Base-by-base conservation (phyloP, 2,113 vertebrate genomes). In the Otolemur garnettii region DNA sequence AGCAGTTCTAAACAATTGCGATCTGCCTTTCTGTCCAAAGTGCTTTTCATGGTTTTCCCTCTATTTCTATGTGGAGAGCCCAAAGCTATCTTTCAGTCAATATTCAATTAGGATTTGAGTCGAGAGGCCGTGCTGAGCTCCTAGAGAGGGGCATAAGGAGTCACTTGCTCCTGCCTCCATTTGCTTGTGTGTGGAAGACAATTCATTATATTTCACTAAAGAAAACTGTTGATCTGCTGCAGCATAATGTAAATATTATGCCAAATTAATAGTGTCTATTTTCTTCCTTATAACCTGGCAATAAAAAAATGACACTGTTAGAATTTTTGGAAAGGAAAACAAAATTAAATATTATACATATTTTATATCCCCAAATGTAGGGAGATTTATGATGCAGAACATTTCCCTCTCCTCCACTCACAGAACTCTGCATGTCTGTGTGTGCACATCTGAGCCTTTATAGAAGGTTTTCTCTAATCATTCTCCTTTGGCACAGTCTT, bases 71-170 rank as follows among this genome's bases (percentile, higher is more conserved):
- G 71, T 33, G n/a, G 28, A 80, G 75, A 90, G 77, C 60, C 42
- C 59, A 92, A 24, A 93, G 80, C 60, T 75, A 50, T 87, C 69
- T 95, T 91, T 97, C 75, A 82, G 96, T 96, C 95, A 90, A 94
- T 96, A 97, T 96, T 96, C 93, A 94, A 81, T 97, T 96, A 96
- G 57, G 72, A 60, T 89, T 93, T 93, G 75, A 88, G 81, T 69
- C 3, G 0, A 21, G 86, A 96, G 72, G 45, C 53, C 4, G 0
- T 62, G 45, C n/a, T 57, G 72, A 96, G 71, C 90, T 96, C 78
- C 95, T 82, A 35, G 24, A 60, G 69, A 85, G 22, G 24, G 19
- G 13, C 7, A 30, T 45, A 72, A 42, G 24, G 9, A n/a, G 72
- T 78, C 30, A 24, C 87, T 94, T 85, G 60, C 55, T 85, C 66